Base-by-base conservation (phyloP, 2,888 invertebrate genomes). In the Willowsia nigromaculata region DNA sequence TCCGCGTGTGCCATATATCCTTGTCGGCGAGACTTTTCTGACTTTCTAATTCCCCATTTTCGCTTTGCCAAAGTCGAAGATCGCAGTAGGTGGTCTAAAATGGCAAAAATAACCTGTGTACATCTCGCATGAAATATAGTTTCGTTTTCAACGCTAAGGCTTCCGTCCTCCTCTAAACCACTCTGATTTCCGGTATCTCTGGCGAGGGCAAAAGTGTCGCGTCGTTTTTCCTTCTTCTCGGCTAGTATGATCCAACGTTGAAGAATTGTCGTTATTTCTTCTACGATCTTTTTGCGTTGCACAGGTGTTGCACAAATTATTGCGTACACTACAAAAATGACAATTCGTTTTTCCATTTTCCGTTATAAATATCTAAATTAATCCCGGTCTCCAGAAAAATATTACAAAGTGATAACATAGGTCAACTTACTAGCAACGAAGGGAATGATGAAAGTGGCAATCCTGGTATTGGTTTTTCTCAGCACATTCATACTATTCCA, bases 401-500 rank as follows among this genome's bases (percentile, higher is more conserved):
- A n/a, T n/a, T n/a, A n/a, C n/a, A n/a, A n/a, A n/a, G n/a, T n/a
- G n/a, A n/a, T n/a, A n/a, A n/a, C n/a, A n/a, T n/a, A n/a, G n/a
- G n/a, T 9, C 6, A n/a, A 71, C 90, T 90, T 88, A 92, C 92
- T 90, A 30, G 94, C 93, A 6, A 94, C 93, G 90, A 94, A 93
- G 0, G 95, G 94, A 40, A 95, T 93, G n/a, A 95, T 93, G 90
- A 94, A 94, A 37, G 94, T 93, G 0, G 94, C 94, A 37, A 94
- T 93, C 74, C 93, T 93, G 15, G 93, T 90, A 90, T 94, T 94
- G 81, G 93, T 93, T 25, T 93, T 93, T n/a, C n/a, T n/a, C 33
- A 94, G 93, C 18, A 93, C 93, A 2, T 94, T 94, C 90, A 93
- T 93, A 68, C 93, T 93, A 11, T 90, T 92, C 7, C 85, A 85